Base-by-base conservation (phyloP, 2,888 invertebrate genomes). In the Cephus nigrinus region DNA sequence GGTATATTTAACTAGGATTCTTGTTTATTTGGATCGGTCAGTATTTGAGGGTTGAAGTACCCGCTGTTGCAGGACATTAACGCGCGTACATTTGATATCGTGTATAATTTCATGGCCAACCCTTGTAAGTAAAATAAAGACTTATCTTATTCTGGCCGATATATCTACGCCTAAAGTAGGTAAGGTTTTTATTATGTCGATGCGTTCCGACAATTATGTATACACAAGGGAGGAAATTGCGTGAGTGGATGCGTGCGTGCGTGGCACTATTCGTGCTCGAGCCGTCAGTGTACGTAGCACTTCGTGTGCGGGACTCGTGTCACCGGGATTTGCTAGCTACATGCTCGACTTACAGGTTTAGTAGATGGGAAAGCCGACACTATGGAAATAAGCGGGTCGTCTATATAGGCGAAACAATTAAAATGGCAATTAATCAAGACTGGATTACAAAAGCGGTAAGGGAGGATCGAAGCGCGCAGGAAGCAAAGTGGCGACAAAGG, bases 341-440 rank as follows among this genome's bases (percentile, higher is more conserved):
- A 55, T 23, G 55, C 55, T 55, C 55, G 55, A 55, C 55, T 55
- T 55, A 55, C 55, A 55, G 23, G 55, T 15, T 55, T 55, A 55
- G 23, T 55, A 23, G 55, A 55, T 15, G 23, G 55, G 23, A 55
- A 5, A 55, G 55, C 55, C 55, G 55, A 55, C 55, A 55, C 55
- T 55, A 55, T 55, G 23, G 55, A 55, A 55, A 55, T 55, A 55
- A 55, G 55, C 55, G 23, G 55, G 23, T 9, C 2, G 23, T 23
- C 55, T 74, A 74, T 40, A 35, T 40, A 40, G 31, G 69, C 5
- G 75, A 79, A 78, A 79, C 80, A 82, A 82, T 83, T 82, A 81
- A 82, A 75, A 76, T 74, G 75, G 76, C 34, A 76, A 83, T 83
- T 81, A 79, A 81, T 82, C 78, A 82, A 33, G 74, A 36, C 33